Conservation (phyloP, 2,888 invertebrate genomes). For the Lasioglossum oenotherae region DNA sequence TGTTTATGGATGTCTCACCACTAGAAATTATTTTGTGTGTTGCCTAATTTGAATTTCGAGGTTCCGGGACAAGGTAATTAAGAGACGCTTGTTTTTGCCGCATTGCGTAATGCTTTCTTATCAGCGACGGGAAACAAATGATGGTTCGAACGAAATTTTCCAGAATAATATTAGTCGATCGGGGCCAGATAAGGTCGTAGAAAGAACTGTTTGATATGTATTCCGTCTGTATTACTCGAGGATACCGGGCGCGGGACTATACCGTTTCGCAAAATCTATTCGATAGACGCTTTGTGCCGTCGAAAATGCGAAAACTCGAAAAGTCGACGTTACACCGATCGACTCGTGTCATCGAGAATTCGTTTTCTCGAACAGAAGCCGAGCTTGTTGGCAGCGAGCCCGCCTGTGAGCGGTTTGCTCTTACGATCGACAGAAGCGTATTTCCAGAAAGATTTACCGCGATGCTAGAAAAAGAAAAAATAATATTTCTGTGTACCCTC, state of each 20-base stretch:
- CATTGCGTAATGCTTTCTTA: constrained; percentile 34
- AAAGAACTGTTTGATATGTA: not conserved
- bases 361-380: constrained; percentile 20
- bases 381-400: constrained; percentile 35
- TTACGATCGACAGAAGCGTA: constrained; percentile 35
- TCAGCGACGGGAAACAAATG: constrained; percentile 27
- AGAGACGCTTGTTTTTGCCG: not conserved
- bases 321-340: constrained; percentile 14
- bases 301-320: constrained; percentile 15
- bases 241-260: not conserved
- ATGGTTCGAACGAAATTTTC: constrained; percentile 11
- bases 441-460: constrained; percentile 15
- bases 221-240: not conserved
- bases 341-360: constrained; percentile 30
- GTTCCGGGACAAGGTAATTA: not conserved
- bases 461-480: not conserved
- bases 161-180: constrained; percentile 21
- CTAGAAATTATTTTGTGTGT: not conserved
- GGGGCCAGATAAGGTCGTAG: not conserved
- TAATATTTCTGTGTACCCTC: not conserved
- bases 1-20: not conserved
- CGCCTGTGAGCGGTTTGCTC: not conserved
- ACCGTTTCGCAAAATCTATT: no score
- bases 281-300: not conserved
- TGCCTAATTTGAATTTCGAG: not conserved